Conservation (phyloP, 2,113 vertebrate genomes). For the Peromyscus californicus region DNA sequence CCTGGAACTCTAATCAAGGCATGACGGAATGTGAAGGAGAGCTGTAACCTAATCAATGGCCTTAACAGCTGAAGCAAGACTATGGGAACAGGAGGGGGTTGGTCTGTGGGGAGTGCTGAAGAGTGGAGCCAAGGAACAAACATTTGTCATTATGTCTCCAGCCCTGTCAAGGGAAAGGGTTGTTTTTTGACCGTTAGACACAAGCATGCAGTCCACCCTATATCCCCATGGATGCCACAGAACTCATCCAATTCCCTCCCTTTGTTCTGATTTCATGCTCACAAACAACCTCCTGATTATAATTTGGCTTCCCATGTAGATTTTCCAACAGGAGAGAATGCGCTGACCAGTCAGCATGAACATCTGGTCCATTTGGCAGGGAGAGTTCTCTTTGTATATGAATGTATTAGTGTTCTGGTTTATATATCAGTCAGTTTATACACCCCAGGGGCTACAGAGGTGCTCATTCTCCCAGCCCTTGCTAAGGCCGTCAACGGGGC, state of each 20-base stretch:
- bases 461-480: slow-evolving; percentile 57
- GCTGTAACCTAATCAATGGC: slow-evolving; percentile 77
- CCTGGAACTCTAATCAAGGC: slow-evolving; percentile 83
- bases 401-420: slow-evolving; percentile 76
- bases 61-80: slow-evolving; percentile 80
- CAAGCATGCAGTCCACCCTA: slow-evolving; percentile 63
- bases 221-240: slow-evolving; percentile 75
- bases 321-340: slow-evolving; percentile 81
- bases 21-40: slow-evolving; percentile 74
- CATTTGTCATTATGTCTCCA: slow-evolving; percentile 81
- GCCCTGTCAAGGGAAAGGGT: slow-evolving; percentile 76
- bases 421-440: slow-evolving; percentile 72
- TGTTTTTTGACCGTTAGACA: slow-evolving; percentile 68
- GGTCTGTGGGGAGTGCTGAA: slow-evolving; percentile 76
- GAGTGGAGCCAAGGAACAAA: slow-evolving; percentile 80
- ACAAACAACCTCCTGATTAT: slow-evolving; percentile 81
- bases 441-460: slow-evolving; percentile 54
- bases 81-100: slow-evolving; percentile 73
- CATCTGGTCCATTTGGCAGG: slow-evolving; percentile 83
- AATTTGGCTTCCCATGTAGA: slow-evolving; percentile 79
- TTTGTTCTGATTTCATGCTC: slow-evolving; percentile 82
- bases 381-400: slow-evolving; percentile 76
- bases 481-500: not conserved
- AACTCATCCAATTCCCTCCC: slow-evolving; percentile 72
- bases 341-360: slow-evolving; percentile 80